These are phyloP conservation scores for Dorcus hopei DNA, from an alignment of 2,888 invertebrate genomes.

Conservation along the genomic window DNA sequence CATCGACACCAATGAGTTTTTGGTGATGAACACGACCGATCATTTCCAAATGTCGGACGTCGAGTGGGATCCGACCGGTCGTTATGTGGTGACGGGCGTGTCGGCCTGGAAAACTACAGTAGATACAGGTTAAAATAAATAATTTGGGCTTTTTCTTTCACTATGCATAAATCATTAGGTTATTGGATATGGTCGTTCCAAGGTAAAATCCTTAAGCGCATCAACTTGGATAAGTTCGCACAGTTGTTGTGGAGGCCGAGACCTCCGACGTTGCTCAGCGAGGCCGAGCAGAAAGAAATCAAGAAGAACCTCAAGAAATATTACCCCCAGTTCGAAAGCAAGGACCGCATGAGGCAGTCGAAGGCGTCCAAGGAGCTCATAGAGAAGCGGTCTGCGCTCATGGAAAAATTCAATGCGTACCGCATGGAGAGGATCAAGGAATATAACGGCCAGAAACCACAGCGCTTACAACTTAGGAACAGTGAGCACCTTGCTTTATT, in stretches of 20 bases:
- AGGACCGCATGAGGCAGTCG: constrained; percentile 89
- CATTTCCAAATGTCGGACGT: constrained; percentile 92
- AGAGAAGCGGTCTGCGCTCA: constrained; percentile 83
- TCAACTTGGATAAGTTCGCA: constrained; percentile 89
- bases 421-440: constrained; percentile 71
- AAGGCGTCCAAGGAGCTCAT: constrained; percentile 94
- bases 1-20: constrained; percentile 92
- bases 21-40: constrained; percentile 90
- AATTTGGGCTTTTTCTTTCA: neutral
- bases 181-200: constrained; percentile 99
- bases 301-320: constrained; percentile 98
- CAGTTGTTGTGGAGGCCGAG: constrained; percentile 96
- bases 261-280: constrained; percentile 78
- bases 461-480: constrained; percentile 80
- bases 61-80: constrained; percentile 99
- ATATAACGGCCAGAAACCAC: constrained; percentile 74
- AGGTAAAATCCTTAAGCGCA: constrained; percentile 69
- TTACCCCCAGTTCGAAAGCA: constrained; percentile 92
- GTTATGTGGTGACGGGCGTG: constrained; percentile 93
- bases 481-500: constrained; percentile 59
- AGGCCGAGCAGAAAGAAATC: constrained; percentile 88
- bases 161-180: constrained; percentile 52
- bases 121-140: constrained; percentile 52
- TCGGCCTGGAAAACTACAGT: constrained; percentile 96
- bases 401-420: constrained; percentile 83